Evolutionary conservation across 2,888 invertebrate genomes (phyloP).

Genomic region (Phasia obesa): DNA sequence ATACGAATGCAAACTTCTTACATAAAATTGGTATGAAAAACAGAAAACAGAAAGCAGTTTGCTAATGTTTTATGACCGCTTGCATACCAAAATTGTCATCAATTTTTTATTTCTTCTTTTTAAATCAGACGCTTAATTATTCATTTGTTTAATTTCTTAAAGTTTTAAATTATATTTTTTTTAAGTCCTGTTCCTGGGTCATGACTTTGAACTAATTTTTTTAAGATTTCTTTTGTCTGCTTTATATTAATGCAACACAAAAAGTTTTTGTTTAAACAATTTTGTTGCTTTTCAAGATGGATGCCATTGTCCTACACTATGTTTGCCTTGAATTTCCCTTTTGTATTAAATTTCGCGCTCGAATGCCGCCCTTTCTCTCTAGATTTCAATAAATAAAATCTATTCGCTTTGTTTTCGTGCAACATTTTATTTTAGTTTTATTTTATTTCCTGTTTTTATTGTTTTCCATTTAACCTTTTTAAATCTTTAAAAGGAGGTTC

Average conservation of each 20-base stretch:
- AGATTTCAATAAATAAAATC: too few relatives aligned
- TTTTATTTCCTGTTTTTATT: constrained; percentile 27
- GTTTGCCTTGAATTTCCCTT: constrained; percentile 10
- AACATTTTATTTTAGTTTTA: background rate
- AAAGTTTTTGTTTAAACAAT: constrained; percentile 13
- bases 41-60: too few relatives aligned
- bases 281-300: constrained; percentile 22
- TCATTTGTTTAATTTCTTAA: too few relatives aligned
- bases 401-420: background rate
- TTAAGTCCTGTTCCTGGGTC: constrained; percentile 10
- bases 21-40: too few relatives aligned
- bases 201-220: constrained; percentile 57
- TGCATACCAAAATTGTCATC: too few relatives aligned
- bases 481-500: constrained; percentile 9
- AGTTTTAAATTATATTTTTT: too few relatives aligned
- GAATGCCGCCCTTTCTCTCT: background rate
- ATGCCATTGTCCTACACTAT: constrained; percentile 7
- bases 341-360: background rate
- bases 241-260: background rate
- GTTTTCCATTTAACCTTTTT: constrained; percentile 15
- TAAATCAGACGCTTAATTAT: too few relatives aligned
- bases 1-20: too few relatives aligned
- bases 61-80: too few relatives aligned
- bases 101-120: too few relatives aligned
- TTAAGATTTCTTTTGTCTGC: background rate